Percentiles rank a stretch among this genome's conserved stretches.
Conservation (phyloP, 2,113 vertebrate genomes). For the Erythrocercus mccallii region DNA sequence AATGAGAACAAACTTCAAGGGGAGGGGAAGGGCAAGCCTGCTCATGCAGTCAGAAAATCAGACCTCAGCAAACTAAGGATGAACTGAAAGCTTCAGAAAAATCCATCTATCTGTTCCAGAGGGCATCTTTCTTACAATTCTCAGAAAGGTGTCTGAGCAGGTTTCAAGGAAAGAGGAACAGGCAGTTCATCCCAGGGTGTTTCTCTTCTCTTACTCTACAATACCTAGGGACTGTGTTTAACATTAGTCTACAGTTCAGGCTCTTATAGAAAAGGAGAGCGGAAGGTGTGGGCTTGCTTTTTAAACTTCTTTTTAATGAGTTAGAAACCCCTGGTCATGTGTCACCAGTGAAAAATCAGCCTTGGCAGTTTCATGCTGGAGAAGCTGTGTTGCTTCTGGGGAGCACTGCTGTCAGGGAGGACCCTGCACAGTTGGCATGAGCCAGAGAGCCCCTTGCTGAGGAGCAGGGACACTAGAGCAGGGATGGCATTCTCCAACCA, state of each 20-base stretch:
- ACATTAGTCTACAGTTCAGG: neutral
- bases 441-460: neutral
- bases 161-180: neutral
- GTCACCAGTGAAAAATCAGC: neutral
- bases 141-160: neutral
- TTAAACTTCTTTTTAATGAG: neutral
- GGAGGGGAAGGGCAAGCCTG: neutral
- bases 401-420: neutral
- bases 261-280: neutral
- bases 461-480: neutral
- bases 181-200: neutral
- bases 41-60: neutral
- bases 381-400: neutral
- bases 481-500: neutral
- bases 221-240: neutral
- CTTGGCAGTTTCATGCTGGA: neutral
- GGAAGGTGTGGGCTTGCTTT: neutral
- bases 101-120: neutral
- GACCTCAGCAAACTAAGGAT: neutral
- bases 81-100: neutral
- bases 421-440: rapidly evolving
- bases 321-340: neutral
- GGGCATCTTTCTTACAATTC: neutral
- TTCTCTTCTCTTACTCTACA: neutral
- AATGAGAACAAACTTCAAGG: neutral